A percentile compares a stretch with the other conserved stretches of the same genome.
These are phyloP conservation scores for Melipona bicolor DNA, from an alignment of 2,888 invertebrate species.

Conservation along the genomic window DNA sequence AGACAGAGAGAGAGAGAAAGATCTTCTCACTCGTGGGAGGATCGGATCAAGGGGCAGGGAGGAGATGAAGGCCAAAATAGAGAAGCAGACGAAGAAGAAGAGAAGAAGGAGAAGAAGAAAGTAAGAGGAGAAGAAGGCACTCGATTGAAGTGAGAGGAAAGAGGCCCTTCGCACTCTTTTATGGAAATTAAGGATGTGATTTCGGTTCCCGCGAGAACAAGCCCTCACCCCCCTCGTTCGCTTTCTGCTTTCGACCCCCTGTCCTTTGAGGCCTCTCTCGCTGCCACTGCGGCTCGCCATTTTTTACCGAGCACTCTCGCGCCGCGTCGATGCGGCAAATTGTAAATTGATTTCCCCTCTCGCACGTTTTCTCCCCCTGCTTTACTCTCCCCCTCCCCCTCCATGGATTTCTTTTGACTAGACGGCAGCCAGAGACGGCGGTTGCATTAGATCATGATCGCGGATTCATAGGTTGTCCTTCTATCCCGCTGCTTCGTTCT, in stretches of 20 bases:
- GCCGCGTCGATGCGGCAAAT: slow-evolving; percentile 42
- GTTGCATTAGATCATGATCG: neutral
- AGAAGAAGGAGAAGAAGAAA: neutral
- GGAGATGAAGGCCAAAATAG: slow-evolving; percentile 25
- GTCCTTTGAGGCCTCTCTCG: slow-evolving; percentile 43
- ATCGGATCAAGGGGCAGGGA: slow-evolving; percentile 6
- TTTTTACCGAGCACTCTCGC: slow-evolving; percentile 49
- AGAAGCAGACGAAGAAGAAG: slow-evolving; percentile 9
- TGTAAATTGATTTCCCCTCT: slow-evolving; percentile 45
- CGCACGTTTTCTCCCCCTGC: neutral
- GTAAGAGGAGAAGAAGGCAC: slow-evolving; percentile 34
- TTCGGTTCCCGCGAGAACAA: slow-evolving; percentile 68
- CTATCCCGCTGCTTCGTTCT: neutral
- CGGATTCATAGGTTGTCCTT: neutral
- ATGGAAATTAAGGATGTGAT: slow-evolving; percentile 79
- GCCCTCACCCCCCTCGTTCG: slow-evolving; percentile 42
- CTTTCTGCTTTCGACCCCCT: slow-evolving; percentile 15
- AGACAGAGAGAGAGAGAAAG: slow-evolving; percentile 28
- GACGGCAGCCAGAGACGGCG: neutral
- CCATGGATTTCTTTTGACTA: neutral
- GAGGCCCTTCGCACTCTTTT: slow-evolving; percentile 64
- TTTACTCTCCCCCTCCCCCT: neutral
- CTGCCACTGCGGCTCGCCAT: slow-evolving; percentile 39
- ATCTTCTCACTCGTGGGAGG: neutral
- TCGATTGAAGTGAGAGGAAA: slow-evolving; percentile 53